A percentile compares a stretch with the other conserved stretches of the same genome.
These are phyloP conservation scores for Heterodera carotae DNA, from an alignment of 1,140 invertebrate genomes.

Conservation along the genomic window DNA sequence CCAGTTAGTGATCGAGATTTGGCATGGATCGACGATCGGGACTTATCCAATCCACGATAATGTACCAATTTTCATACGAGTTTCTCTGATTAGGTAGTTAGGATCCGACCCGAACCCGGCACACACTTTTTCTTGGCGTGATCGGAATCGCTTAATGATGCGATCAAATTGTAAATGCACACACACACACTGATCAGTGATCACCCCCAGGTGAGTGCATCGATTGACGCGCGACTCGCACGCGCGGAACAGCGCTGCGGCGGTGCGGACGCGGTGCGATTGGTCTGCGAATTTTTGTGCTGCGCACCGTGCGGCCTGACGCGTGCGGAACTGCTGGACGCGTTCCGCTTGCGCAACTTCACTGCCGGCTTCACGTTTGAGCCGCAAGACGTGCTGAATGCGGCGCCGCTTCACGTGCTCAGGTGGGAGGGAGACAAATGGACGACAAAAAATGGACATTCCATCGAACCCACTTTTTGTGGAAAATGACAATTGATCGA, in stretches of 20 bases:
- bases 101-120: too few relatives aligned
- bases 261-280: constrained; percentile 38
- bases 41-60: too few relatives aligned
- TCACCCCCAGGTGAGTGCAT: constrained; percentile 4
- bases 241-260: constrained; percentile 43
- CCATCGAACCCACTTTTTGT: too few relatives aligned
- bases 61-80: too few relatives aligned
- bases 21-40: too few relatives aligned
- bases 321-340: constrained; percentile 42
- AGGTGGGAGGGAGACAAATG: background rate
- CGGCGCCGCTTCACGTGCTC: constrained; percentile 43
- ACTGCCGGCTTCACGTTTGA: constrained; percentile 47
- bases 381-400: constrained; percentile 46
- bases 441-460: too few relatives aligned
- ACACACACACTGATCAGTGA: background rate
- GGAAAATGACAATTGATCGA: too few relatives aligned
- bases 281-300: constrained; percentile 50
- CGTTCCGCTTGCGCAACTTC: constrained; percentile 45
- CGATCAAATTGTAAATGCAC: too few relatives aligned
- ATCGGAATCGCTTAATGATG: too few relatives aligned
- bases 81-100: too few relatives aligned
- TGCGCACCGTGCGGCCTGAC: constrained; percentile 47
- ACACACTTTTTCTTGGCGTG: too few relatives aligned
- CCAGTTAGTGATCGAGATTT: too few relatives aligned
- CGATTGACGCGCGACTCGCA: constrained; percentile 37